These are phyloP conservation scores for Catocala sponsa DNA, from an alignment of 2,888 invertebrate genomes.

Conservation along the genomic window DNA sequence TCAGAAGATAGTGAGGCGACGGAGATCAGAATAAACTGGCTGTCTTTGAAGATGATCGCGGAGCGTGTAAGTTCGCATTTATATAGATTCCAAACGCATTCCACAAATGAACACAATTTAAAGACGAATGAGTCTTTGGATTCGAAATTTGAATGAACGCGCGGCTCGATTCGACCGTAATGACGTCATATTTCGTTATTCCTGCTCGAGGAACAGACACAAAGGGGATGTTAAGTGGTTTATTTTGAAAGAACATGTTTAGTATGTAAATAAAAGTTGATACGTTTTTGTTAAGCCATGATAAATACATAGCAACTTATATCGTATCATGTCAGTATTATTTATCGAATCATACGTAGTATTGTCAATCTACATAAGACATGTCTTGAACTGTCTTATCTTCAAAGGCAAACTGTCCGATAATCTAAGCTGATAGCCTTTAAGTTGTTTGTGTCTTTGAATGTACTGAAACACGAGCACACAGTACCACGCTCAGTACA, in stretches of 20 bases:
- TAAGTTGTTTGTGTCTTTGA: no score
- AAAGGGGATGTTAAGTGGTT: constrained; percentile 23
- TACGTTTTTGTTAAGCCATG: no score
- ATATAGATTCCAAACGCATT: constrained; percentile 84
- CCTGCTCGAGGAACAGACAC: constrained; percentile 37
- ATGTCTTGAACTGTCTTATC: no score
- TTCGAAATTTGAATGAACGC: constrained; percentile 77
- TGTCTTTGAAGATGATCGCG: constrained; percentile 57
- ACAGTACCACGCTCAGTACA: no score
- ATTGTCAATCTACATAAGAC: no score
- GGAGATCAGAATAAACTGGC: constrained; percentile 59
- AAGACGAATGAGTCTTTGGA: constrained; percentile 80
- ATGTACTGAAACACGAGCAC: no score
- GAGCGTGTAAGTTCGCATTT: constrained; percentile 75
- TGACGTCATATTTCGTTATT: constrained; percentile 70
- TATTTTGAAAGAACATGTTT: constrained; percentile 10
- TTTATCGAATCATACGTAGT: no score
- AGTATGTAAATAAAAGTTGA: no score
- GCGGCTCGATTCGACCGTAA: constrained; percentile 71
- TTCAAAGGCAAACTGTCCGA: no score
- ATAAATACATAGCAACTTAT: no score
- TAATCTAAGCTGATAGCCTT: no score
- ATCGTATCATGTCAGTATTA: no score
- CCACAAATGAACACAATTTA: constrained; percentile 85
- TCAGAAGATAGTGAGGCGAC: constrained; percentile 38